These are phyloP conservation scores for Cryptoprocta ferox DNA, from an alignment of 2,797 vertebrate genomes.

Conservation along the genomic window DNA sequence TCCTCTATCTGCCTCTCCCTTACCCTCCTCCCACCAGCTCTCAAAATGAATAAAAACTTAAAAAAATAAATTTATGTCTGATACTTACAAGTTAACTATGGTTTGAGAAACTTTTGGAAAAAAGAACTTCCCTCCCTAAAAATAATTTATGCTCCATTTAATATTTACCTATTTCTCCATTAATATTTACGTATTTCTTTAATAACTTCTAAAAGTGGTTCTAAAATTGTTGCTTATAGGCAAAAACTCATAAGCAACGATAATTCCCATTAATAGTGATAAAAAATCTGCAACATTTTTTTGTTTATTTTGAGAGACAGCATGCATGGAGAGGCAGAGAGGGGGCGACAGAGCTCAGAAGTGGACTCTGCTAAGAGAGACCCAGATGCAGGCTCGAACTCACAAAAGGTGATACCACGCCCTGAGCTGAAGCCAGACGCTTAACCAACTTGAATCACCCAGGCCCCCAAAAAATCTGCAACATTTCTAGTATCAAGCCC, in stretches of 20 bases:
- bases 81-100: neutral
- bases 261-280: slow-evolving; percentile 1
- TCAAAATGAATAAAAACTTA: too few species aligned
- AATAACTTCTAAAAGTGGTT: slow-evolving; percentile 20
- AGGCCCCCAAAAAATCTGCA: neutral
- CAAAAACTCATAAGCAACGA: slow-evolving; percentile 48
- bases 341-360: too few species aligned
- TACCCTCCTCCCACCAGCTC: too few species aligned
- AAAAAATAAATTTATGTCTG: slow-evolving; percentile 15
- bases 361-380: too few species aligned
- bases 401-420: too few species aligned
- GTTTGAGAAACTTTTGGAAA: neutral
- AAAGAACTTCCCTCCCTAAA: neutral
- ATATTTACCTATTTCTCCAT: neutral
- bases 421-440: too few species aligned
- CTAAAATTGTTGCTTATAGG: neutral
- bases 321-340: too few species aligned
- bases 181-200: neutral
- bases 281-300: slow-evolving; percentile 2
- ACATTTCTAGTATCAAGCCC: neutral
- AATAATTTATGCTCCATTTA: neutral
- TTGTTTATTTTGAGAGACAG: too few species aligned
- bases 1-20: too few species aligned
- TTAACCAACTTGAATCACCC: too few species aligned
- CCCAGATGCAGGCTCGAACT: too few species aligned